These are phyloP conservation scores for Chironex yamaguchii DNA, from an alignment of 30 jellyfish, hydroid and myxozoan species.

Conservation along the genomic window DNA sequence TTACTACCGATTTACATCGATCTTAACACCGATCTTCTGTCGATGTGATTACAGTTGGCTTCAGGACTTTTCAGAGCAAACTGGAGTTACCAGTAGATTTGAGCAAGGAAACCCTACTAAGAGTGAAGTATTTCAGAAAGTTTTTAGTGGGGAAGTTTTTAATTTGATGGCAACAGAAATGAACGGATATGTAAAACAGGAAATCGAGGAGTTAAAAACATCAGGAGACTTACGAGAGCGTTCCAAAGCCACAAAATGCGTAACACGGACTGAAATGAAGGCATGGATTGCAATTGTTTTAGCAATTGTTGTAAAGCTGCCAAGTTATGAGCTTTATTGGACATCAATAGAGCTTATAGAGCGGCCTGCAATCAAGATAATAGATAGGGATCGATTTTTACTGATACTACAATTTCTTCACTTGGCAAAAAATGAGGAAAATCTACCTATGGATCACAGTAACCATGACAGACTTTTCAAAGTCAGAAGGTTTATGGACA, in stretches of 20 bases:
- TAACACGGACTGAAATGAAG: conserved; percentile 11
- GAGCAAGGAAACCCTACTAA: no score
- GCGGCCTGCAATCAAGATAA: background rate
- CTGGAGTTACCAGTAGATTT: no score
- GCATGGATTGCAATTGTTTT: conserved; percentile 2
- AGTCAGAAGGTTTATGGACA: conserved; percentile 4
- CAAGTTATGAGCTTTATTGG: conserved; percentile 36
- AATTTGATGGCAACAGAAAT: background rate
- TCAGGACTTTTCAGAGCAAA: no score
- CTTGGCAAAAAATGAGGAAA: background rate
- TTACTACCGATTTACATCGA: no score
- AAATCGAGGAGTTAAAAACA: background rate
- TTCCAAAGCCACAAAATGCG: conserved; percentile 9
- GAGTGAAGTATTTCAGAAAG: no score
- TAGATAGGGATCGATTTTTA: conserved; percentile 23
- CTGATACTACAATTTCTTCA: background rate
- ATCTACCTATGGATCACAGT: background rate
- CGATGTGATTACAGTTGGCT: no score
- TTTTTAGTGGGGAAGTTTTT: no score
- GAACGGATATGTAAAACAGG: background rate
- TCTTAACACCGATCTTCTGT: no score
- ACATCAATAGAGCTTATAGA: background rate
- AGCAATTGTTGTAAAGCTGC: background rate
- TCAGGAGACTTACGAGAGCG: background rate
- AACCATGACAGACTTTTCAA: conserved; percentile 36